These are phyloP conservation scores for Anguilla anguilla DNA, from an alignment of 2,797 vertebrate genomes.

Conservation along the genomic window DNA sequence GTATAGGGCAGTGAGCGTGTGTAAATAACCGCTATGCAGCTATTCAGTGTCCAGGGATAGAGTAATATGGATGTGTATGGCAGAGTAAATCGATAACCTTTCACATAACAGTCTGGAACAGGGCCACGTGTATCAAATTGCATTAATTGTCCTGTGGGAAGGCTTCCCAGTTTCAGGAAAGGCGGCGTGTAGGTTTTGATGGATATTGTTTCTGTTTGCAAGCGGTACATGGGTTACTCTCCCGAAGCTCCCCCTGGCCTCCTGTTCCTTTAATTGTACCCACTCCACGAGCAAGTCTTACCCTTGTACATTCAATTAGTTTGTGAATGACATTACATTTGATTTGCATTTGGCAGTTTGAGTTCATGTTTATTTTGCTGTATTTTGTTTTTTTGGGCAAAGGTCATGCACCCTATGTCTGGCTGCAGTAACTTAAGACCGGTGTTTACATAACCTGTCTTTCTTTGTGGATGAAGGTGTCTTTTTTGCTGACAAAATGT, in stretches of 20 bases:
- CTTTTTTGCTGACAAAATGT: not conserved
- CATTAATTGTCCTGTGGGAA: slow-evolving; percentile 19
- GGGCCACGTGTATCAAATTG: slow-evolving; percentile 27
- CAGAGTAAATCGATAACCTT: slow-evolving; percentile 20
- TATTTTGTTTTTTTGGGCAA: not conserved
- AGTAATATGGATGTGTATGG: slow-evolving; percentile 19
- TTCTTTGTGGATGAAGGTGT: not conserved
- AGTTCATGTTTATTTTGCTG: not conserved
- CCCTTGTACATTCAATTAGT: slow-evolving; percentile 20
- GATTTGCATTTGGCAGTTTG: not conserved
- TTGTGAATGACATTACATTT: slow-evolving; percentile 25
- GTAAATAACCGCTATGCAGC: slow-evolving; percentile 18
- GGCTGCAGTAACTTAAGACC: not conserved
- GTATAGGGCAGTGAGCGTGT: not conserved
- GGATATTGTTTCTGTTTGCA: slow-evolving; percentile 18
- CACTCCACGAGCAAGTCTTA: not conserved
- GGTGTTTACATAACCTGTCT: not conserved
- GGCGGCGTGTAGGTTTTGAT: slow-evolving; percentile 10
- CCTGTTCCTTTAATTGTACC: not conserved
- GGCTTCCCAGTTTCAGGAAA: slow-evolving; percentile 14
- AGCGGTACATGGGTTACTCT: not conserved
- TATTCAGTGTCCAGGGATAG: not conserved
- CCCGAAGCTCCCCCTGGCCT: not conserved
- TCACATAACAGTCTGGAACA: slow-evolving; percentile 8
- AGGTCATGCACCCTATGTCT: not conserved